phyloP scores from a whole-genome alignment of 2,113 vertebrate species.

The Lonchura striata region DNA sequence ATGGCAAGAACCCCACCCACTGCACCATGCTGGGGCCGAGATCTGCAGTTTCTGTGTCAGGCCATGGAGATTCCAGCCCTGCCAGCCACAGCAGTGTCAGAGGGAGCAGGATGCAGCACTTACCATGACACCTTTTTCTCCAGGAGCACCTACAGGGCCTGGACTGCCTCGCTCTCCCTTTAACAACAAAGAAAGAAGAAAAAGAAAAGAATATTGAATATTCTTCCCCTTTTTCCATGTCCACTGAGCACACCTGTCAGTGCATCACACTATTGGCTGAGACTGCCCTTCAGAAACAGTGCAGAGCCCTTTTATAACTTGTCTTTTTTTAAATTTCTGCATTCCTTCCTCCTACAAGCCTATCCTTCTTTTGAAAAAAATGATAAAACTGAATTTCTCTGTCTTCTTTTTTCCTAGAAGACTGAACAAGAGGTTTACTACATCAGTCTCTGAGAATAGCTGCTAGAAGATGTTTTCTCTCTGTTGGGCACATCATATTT shows the following conservation, averaged over 20 bases:
- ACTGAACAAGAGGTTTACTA: background rate
- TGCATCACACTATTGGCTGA: background rate
- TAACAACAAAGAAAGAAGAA: background rate
- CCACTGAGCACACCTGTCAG: background rate
- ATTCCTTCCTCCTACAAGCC: background rate
- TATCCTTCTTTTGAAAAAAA: background rate
- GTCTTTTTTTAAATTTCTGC: background rate
- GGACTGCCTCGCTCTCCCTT: conserved; percentile 92
- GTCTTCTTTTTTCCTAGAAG: background rate
- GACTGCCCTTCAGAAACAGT: background rate
- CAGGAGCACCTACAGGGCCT: conserved; percentile 87
- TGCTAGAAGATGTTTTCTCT: background rate
- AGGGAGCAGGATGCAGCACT: background rate
- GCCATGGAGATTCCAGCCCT: background rate
- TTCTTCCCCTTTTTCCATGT: background rate
- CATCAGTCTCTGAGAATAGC: background rate
- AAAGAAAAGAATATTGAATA: background rate
- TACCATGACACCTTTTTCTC: conserved; percentile 90
- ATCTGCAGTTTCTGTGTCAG: background rate
- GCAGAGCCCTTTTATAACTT: background rate
- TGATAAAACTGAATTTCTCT: background rate
- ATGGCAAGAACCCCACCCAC: background rate
- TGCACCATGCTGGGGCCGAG: rapidly evolving
- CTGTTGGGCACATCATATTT: background rate
- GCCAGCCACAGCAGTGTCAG: background rate